phyloP scores from a whole-genome alignment of 53 echinoderm and acorn worm genomes.

The Crossaster papposus region DNA sequence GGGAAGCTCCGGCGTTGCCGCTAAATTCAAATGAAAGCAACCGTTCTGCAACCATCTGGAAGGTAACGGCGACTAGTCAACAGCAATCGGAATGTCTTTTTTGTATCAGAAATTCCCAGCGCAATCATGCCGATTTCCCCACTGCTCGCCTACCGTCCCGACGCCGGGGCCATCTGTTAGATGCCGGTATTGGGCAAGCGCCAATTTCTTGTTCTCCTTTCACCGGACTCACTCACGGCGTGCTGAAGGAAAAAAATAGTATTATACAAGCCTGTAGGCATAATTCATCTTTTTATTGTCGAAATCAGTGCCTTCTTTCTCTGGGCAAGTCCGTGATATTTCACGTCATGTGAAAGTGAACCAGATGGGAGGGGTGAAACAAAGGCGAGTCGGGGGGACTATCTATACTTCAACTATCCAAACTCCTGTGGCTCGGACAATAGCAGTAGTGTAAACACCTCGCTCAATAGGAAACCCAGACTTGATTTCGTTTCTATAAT shows the following conservation, averaged over 20 bases:
- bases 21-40: slow-evolving; percentile 67
- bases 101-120: slow-evolving; percentile 67
- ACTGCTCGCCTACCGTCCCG: slow-evolving; percentile 65
- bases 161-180: slow-evolving; percentile 63
- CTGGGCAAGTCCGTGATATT: slow-evolving; percentile 45
- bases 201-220: slow-evolving; percentile 63
- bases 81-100: slow-evolving; percentile 68
- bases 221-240: slow-evolving; percentile 62
- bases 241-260: slow-evolving; percentile 63
- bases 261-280: slow-evolving; percentile 62
- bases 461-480: background rate
- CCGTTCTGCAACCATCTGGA: slow-evolving; percentile 66
- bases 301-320: slow-evolving; percentile 56
- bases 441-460: slow-evolving; percentile 54
- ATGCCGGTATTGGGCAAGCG: slow-evolving; percentile 65
- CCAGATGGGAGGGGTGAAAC: slow-evolving; percentile 62
- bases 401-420: slow-evolving; percentile 46
- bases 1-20: slow-evolving; percentile 63
- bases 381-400: slow-evolving; percentile 53
- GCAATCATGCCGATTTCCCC: slow-evolving; percentile 57
- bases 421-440: slow-evolving; percentile 50
- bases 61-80: slow-evolving; percentile 63
- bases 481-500: slow-evolving; percentile 31
- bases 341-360: slow-evolving; percentile 56
- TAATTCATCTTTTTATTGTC: slow-evolving; percentile 67